Evolutionary conservation across 2,113 vertebrate species (phyloP), one percentile per base, ranked within the genome.

Genomic region (Engystomops pustulosus): DNA sequence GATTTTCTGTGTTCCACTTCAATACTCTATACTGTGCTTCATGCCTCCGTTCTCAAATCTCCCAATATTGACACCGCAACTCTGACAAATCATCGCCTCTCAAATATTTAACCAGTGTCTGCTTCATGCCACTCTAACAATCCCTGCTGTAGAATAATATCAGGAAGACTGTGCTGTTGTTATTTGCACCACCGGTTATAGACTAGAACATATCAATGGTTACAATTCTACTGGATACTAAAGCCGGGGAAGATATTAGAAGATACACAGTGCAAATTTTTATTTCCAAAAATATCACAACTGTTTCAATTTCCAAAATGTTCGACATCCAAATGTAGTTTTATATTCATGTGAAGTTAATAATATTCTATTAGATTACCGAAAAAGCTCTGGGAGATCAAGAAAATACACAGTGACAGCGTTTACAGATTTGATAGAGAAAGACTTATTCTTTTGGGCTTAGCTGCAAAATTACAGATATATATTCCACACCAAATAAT

Each of bases 1-100:
- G 71, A 74, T 74, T 74, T 74, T 74, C 71, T 74, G 71, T 74
- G 51, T 78, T 78, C 51, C 75, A 78, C 75, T 78, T 78, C 51
- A 78, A 58, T 55, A 58, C 51, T 76, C 72, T 76, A 76, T 76
- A 76, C 47, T 18, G 23, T 15, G 75, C 75, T 60, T 78, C 53
- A 78, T 58, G 75, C 75, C n/a, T 78, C 60, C 36, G 58, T 60
- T 41, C 36, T 55, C 20, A 78, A 78, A 78, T 58, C 75, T 58
- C 75, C 12, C 34, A 78, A 41, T 78, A 78, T 78, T 60, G 51
- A 78, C 75, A 60, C 34, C n/a, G n/a, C 75, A 25, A 41, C 53
- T 77, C 34, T 17, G 27, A 58, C 32, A 78, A 58, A 78, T 41
- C 34, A 41, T 78, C 75, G 53, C 53, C 23, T 77, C 18, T 77